These are phyloP conservation scores for Syrphus vitripennis DNA, from an alignment of 2,888 invertebrate genomes.

Conservation along the genomic window DNA sequence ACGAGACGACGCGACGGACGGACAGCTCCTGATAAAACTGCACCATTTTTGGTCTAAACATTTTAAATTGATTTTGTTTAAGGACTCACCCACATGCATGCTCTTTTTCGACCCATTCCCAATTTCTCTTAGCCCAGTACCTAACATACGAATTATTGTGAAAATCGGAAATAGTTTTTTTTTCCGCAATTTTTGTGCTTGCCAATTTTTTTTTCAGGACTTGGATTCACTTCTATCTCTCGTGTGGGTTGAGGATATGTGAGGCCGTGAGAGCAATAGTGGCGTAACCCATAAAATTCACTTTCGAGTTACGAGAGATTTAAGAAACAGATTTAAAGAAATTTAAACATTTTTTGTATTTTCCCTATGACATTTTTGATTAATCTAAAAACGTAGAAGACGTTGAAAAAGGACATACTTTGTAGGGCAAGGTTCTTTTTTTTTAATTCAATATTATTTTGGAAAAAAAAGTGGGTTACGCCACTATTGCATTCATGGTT, in stretches of 20 bases:
- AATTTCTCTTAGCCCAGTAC: not conserved
- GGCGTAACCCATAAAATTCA: no score
- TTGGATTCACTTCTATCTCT: not conserved
- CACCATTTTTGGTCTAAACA: not conserved
- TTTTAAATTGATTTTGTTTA: conserved; percentile 33
- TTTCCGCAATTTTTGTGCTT: conserved; percentile 36
- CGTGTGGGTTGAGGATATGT: not conserved
- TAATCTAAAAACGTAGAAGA: no score
- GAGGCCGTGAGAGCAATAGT: no score
- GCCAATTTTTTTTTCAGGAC: not conserved
- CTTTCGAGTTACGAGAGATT: no score
- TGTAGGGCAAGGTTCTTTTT: no score
- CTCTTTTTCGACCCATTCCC: not conserved
- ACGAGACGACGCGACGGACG: not conserved
- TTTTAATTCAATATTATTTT: no score
- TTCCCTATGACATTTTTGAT: no score
- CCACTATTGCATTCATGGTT: no score
- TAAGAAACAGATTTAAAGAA: no score
- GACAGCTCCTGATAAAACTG: conserved; percentile 1
- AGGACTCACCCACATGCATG: not conserved
- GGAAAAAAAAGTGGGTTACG: no score
- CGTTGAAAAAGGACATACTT: no score
- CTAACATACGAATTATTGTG: conserved; percentile 7
- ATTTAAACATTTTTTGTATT: no score
- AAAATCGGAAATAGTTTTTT: conserved; percentile 27